phyloP scores from a whole-genome alignment of 2,797 vertebrate species.

The Limnodromus scolopaceus region DNA sequence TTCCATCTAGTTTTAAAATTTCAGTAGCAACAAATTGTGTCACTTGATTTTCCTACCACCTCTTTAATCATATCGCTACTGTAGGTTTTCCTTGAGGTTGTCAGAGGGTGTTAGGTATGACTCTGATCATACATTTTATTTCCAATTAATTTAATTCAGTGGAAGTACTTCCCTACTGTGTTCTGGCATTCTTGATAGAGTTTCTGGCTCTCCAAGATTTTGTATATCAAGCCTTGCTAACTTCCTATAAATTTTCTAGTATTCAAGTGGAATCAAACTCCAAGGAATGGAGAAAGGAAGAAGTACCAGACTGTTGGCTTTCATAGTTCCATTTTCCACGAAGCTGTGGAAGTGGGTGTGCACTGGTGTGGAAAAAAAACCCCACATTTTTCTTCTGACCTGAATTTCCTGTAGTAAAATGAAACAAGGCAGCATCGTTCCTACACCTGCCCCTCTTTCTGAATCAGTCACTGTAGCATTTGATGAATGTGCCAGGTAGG shows the following conservation, averaged over 20 bases:
- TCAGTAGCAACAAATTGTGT: neutral
- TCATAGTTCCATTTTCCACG: neutral
- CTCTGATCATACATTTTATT: neutral
- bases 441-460: neutral
- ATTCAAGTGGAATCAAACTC: neutral
- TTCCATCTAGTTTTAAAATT: neutral
- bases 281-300: neutral
- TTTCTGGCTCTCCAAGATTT: neutral
- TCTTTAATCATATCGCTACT: neutral
- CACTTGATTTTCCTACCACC: neutral
- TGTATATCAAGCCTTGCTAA: neutral
- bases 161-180: neutral
- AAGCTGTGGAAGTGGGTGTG: neutral
- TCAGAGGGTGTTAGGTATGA: neutral
- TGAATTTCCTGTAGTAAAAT: neutral
- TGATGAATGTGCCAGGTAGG: neutral
- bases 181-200: neutral
- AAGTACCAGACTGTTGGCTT: neutral
- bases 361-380: neutral
- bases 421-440: neutral
- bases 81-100: neutral
- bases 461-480: neutral
- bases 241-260: neutral
- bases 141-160: neutral
- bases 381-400: neutral